These are phyloP conservation scores for Drosophila bunnanda DNA, from an alignment of 2,888 invertebrate genomes.

Conservation along the genomic window DNA sequence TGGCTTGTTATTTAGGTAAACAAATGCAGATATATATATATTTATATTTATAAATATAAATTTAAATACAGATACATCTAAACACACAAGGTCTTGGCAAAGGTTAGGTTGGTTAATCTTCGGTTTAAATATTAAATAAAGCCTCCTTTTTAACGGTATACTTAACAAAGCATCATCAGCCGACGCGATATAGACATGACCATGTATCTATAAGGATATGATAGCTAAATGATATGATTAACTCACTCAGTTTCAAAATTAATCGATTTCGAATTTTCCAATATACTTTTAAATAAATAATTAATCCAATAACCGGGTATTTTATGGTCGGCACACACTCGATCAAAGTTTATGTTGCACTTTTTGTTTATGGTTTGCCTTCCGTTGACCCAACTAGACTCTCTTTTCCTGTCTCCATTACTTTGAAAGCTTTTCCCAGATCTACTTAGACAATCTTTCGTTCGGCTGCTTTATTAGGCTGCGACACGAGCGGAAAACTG, in stretches of 20 bases:
- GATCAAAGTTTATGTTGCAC: not conserved
- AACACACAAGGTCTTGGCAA: not conserved
- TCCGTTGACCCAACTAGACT: slow-evolving; percentile 18
- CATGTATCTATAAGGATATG: not conserved
- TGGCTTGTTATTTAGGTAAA: not conserved
- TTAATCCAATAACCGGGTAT: not conserved
- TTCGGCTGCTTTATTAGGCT: slow-evolving; percentile 45
- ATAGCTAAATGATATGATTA: not conserved
- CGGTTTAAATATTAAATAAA: not conserved
- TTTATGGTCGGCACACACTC: not conserved
- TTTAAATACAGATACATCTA: not conserved
- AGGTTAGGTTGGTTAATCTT: not conserved
- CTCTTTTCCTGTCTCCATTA: slow-evolving; percentile 14
- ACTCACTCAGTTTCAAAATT: not conserved
- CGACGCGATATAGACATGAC: not conserved
- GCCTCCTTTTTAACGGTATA: too few species aligned
- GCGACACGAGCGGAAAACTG: slow-evolving; percentile 57
- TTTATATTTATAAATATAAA: too few species aligned
- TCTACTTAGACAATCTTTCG: slow-evolving; percentile 40
- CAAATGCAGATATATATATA: not conserved
- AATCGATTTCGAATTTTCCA: not conserved
- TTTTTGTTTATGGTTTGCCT: not conserved
- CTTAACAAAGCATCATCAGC: not conserved
- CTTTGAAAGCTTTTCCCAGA: slow-evolving; percentile 24
- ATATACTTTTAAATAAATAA: not conserved